Percentiles rank a stretch among this genome's conserved stretches.
These are phyloP conservation scores for Dryomyza anilis DNA, from an alignment of 2,888 invertebrate species.

Conservation along the genomic window DNA sequence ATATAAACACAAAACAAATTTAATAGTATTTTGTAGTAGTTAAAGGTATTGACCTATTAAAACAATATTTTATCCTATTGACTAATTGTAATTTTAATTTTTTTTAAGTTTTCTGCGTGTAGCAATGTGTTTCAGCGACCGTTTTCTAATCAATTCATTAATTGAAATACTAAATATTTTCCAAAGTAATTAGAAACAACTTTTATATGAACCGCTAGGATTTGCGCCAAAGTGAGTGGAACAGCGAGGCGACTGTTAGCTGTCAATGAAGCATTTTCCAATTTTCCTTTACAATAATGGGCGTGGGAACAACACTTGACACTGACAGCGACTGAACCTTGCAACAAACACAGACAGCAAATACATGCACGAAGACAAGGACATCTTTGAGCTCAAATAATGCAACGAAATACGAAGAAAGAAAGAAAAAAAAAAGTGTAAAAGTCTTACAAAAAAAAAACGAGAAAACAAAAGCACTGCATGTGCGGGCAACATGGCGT, in stretches of 20 bases:
- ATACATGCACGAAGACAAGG: background rate
- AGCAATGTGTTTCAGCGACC: too few species aligned
- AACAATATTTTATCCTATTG: too few species aligned
- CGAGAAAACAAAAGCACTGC: background rate
- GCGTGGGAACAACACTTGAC: background rate
- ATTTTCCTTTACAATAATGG: conserved; percentile 4
- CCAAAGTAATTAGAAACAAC: background rate
- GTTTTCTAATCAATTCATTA: too few species aligned
- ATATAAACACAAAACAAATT: too few species aligned
- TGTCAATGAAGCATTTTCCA: conserved; percentile 13
- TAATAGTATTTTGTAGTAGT: too few species aligned
- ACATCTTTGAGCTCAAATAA: background rate
- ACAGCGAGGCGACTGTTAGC: background rate
- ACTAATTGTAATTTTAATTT: too few species aligned
- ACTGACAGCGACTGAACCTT: conserved; percentile 11
- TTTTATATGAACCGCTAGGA: background rate
- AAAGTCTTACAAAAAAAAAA: background rate
- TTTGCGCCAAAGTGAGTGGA: background rate
- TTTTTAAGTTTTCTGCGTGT: too few species aligned
- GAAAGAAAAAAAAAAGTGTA: background rate
- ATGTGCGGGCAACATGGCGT: background rate
- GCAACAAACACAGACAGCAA: background rate
- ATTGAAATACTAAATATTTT: too few species aligned
- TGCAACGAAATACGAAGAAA: background rate
- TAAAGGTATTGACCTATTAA: too few species aligned